Base-by-base conservation (phyloP, 2,888 invertebrate species). In the Oligia fasciuncula region DNA sequence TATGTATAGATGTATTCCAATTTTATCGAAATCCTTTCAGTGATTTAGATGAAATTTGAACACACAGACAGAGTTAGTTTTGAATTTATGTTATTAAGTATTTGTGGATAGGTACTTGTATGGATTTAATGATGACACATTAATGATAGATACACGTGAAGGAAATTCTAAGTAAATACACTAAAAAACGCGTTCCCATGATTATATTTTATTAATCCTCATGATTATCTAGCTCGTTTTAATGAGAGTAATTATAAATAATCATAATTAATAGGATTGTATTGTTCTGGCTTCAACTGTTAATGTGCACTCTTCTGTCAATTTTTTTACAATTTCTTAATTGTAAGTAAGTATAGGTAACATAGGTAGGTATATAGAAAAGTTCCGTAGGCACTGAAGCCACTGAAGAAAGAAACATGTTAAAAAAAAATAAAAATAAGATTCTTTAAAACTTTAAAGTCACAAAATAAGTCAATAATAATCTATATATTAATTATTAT, bases 171-270 rank as follows among this genome's bases (percentile, higher is more conserved):
- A 40, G 51, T 29, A 43, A 76, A 43, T 40, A 17, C 13, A 9
- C 1, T 5, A 35, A 54, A 69, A 81, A 80, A 69, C n/a, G 5
- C 11, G 60, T 80, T 80, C 81, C 51, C 81, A 74, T 80, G 13
- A 66, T 74, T 66, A 80, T 63, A 60, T 65, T 73, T 62, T 40
- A 81, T 51, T 49, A 54, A 70, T 46, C 19, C 4, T 17, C 13
- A 17, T 29, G 9, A 73, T 49, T 63, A 40, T 46, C 40, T 65
- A 1, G n/a, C 35, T 62, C 13, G n/a, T 11, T 63, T 6, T 80
- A 81, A 70, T 81, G 1, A 74, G 19, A 19, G 70, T 14, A 66
- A 80, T 81, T 80, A 72, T 60, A 69, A 49, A 43, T 65, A 74
- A 74, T 63, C 43, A 46, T 19, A 75, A 65, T 46, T 80, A 71